phyloP scores from a whole-genome alignment of 2,888 invertebrate species.

The Netelia inedita region DNA sequence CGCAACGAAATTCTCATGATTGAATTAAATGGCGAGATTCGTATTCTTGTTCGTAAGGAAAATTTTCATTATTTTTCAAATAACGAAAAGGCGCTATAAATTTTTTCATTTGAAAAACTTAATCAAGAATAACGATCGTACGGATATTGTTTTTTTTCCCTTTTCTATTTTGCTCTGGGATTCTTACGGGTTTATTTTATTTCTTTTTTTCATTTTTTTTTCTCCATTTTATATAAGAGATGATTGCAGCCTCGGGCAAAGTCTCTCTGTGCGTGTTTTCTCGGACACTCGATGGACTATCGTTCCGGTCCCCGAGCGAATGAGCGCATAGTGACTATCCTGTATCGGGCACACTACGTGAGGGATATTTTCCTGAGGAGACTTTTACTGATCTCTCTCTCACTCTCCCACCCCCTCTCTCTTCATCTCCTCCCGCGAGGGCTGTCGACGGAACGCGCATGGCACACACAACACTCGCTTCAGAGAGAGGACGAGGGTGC shows the following conservation, averaged over 20 bases:
- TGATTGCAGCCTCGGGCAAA: conserved; percentile 55
- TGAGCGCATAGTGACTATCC: conserved; percentile 21
- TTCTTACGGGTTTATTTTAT: not conserved
- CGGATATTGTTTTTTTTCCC: not conserved
- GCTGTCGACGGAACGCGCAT: not conserved
- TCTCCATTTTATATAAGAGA: conserved; percentile 41
- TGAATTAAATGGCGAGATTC: too few species aligned
- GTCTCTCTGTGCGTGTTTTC: conserved; percentile 30
- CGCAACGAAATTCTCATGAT: too few species aligned
- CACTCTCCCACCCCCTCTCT: not conserved
- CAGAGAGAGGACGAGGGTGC: not conserved
- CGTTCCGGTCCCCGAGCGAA: conserved; percentile 47
- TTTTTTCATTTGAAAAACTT: too few species aligned
- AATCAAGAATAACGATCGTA: not conserved
- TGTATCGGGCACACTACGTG: not conserved
- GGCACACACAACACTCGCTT: not conserved
- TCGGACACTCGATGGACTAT: conserved; percentile 34
- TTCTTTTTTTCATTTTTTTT: conserved; percentile 16
- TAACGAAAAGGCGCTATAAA: not conserved
- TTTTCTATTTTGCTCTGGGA: not conserved
- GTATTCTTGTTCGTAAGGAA: not conserved
- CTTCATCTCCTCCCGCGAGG: not conserved
- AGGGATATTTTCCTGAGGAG: conserved; percentile 36
- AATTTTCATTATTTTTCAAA: conserved; percentile 17
- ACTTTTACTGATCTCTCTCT: not conserved